Evolutionary conservation across 2,113 vertebrate genomes (phyloP), one percentile per base, ranked within the genome.

Genomic region (Phalacrocorax brasilianus): DNA sequence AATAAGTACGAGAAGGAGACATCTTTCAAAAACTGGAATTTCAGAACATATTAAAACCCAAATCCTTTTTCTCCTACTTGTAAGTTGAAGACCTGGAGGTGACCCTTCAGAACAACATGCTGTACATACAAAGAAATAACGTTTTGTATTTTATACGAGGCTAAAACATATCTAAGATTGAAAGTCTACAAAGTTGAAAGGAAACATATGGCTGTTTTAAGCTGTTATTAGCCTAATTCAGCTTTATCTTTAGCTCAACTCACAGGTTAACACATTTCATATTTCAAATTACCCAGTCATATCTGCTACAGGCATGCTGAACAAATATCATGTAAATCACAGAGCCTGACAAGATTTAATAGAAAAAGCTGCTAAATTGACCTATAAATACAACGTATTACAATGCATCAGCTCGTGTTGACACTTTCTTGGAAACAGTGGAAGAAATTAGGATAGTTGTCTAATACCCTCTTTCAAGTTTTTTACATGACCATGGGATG

Each of bases 251-350:
- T 97, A 94, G 77, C 89, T 95, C 62, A 91, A 45, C 81, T 92
- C 42, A 70, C 77, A 97, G 96, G 94, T 82, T 92, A 97, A 85
- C 92, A 92, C 74, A 33, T 88, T 89, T 95, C 81, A 83, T 95
- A 94, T 96, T 96, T 97, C 89, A 89, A 4, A 73, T 80, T 77
- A 96, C 38, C 62, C 85, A 88, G 74, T 82, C 66, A 22, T 89
- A 72, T 85, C 89, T 95, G 83, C 84, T 88, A 92, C 83, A 82
- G 84, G 89, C 95, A 42, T 58, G 62, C 66, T 91, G 94, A 94
- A 95, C 71, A 96, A 97, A 94, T 83, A 94, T 5, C 89, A 91
- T 52, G 94, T 88, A 95, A 95, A 96, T 93, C 89, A 94, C n/a
- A 85, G 55, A 85, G 50, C 50, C 81, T 95, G 91, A 94, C 74